Base-by-base conservation (phyloP, 2,113 vertebrate species). In the Erythrocercus mccallii region DNA sequence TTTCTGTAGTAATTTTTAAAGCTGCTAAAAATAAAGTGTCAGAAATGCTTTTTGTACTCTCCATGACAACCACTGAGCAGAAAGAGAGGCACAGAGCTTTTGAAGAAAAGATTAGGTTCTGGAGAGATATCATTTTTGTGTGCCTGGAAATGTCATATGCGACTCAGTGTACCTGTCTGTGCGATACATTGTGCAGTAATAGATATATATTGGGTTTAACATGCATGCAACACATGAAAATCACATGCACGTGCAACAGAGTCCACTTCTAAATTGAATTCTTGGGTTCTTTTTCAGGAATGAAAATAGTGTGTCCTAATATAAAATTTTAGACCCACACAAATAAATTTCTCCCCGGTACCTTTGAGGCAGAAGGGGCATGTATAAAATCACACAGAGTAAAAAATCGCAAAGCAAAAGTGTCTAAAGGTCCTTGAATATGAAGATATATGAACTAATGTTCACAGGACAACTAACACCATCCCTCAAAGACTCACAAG, bases 1-100 rank as follows among this genome's bases (percentile, higher is more conserved):
- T 78, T 73, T 93, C 57, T n/a, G 60, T 78, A 84, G 76, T 88
- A 93, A 92, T 94, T 97, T 96, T 96, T 94, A 90, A 96, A 90
- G 71, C 69, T 88, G 44, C 90, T 96, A 96, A 95, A 95, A 90
- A 93, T 96, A 78, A 92, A 86, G 60, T 16, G 6, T 40, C 85
- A 94, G 69, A 86, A 83, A 92, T 28, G 53, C 31, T 80, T 93
- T 92, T 90, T 17, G 31, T 85, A 9, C 90, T 94, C 93, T 92
- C 95, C 94, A 95, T 96, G 94, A 77, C 92, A 96, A 97, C 95
- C 1, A 0, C 71, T 81, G 81, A 7, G 24, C 71, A 88, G 79
- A 81, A 88, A 64, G 58, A 60, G 38, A 84, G 40, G 56, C 81
- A 40, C 24, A 50, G 7, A 81, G 40, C 76, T 80, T 94, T 88